phyloP scores from a whole-genome alignment of 2,797 vertebrate species.

The Danio choprae region DNA sequence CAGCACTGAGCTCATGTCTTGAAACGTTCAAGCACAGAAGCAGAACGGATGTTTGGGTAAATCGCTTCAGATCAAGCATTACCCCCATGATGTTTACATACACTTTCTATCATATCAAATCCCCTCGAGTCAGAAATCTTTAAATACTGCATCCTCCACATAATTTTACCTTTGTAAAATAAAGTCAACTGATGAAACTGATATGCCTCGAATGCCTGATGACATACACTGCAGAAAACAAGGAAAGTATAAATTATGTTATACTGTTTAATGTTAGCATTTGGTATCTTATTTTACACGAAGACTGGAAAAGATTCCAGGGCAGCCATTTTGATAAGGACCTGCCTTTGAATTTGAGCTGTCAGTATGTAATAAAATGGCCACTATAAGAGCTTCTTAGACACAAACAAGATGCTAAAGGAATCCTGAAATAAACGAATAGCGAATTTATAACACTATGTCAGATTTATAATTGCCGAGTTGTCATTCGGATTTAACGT shows the following conservation, averaged over 20 bases:
- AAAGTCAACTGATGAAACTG: constrained; percentile 79
- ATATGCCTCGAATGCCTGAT: constrained; percentile 4
- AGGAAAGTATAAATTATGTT: not conserved
- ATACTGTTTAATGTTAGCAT: not conserved
- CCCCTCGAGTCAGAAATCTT: not conserved
- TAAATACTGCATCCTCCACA: not conserved
- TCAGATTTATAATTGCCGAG: not conserved
- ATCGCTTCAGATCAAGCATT: constrained; percentile 30
- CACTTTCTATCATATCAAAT: constrained; percentile 73
- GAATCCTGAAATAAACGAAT: not conserved
- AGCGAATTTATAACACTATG: not conserved
- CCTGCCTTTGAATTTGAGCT: constrained; percentile 56
- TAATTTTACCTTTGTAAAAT: constrained; percentile 80
- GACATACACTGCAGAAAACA: not conserved
- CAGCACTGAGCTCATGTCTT: not conserved
- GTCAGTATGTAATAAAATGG: constrained; percentile 65
- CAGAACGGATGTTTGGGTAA: constrained; percentile 29
- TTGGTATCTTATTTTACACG: not conserved
- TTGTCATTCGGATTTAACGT: not conserved
- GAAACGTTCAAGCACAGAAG: constrained; percentile 20
- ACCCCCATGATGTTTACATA: constrained; percentile 26
- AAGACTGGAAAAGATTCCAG: constrained; percentile 18
- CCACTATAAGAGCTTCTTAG: constrained; percentile 45
- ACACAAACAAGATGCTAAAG: not conserved
- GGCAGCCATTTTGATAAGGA: constrained; percentile 68